Evolutionary conservation across 2,888 invertebrate species (phyloP).

Genomic region (Trilocha varians): DNA sequence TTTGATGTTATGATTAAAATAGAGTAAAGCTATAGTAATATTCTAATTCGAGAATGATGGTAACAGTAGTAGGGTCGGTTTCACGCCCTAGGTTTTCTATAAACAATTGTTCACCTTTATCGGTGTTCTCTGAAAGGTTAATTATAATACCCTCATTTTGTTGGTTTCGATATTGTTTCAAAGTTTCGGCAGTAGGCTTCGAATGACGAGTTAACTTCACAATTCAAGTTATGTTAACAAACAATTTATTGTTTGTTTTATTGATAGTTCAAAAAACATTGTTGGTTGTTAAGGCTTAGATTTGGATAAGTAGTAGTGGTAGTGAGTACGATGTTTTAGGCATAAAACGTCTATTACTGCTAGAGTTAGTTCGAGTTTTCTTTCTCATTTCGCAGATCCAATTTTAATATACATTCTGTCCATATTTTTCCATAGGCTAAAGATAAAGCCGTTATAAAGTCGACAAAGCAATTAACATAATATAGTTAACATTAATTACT

Average conservation of each 20-base stretch:
- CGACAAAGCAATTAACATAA: constrained; percentile 43
- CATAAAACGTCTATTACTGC: no score
- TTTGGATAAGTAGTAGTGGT: no score
- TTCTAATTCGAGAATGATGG: constrained; percentile 6
- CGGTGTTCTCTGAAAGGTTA: constrained; percentile 29
- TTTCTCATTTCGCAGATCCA: no score
- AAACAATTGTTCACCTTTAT: constrained; percentile 39
- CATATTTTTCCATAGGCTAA: no score
- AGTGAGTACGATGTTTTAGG: no score
- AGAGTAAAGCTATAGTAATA: no score
- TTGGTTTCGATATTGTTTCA: constrained; percentile 36
- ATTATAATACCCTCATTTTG: constrained; percentile 37
- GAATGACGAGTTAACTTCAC: constrained; percentile 19
- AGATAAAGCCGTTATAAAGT: constrained; percentile 5
- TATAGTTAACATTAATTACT: constrained; percentile 29
- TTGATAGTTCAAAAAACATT: constrained; percentile 13
- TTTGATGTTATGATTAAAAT: no score
- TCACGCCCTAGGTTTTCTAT: constrained; percentile 23
- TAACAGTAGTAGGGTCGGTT: constrained; percentile 18
- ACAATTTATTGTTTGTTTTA: constrained; percentile 19
- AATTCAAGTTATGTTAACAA: constrained; percentile 17
- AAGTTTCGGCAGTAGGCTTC: constrained; percentile 28
- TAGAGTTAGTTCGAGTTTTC: no score
- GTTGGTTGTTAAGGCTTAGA: no score
- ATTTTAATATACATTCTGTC: no score